These are phyloP conservation scores for Phalacrocorax aristotelis DNA, from an alignment of 2,113 vertebrate genomes.

Conservation along the genomic window DNA sequence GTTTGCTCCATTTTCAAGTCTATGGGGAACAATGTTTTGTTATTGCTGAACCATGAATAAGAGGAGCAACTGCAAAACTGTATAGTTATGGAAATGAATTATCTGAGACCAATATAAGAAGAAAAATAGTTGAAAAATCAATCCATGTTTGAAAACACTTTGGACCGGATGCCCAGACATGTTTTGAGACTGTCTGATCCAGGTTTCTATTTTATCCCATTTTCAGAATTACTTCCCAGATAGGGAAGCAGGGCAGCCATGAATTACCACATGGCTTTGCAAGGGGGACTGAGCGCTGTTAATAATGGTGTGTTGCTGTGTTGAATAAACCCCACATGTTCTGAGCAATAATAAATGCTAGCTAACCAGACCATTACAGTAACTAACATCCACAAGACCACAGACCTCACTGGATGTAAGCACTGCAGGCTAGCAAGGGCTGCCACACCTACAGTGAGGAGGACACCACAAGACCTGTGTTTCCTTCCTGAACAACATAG, in stretches of 20 bases:
- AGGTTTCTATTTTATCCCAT: neutral
- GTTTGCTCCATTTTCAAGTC: neutral
- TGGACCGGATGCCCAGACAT: neutral
- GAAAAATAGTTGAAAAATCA: neutral
- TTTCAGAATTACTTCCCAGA: neutral
- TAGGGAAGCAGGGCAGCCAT: neutral
- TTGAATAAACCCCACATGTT: neutral
- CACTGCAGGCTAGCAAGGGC: neutral
- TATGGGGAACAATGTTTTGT: neutral
- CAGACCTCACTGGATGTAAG: neutral
- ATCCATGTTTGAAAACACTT: neutral
- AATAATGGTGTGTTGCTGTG: fast-evolving
- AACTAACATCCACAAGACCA: neutral
- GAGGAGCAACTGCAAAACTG: neutral
- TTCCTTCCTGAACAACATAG: neutral
- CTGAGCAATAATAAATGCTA: neutral
- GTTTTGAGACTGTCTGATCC: neutral
- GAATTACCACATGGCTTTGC: neutral
- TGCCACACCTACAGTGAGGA: neutral
- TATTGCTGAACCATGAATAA: conserved; percentile 12
- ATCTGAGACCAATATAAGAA: neutral
- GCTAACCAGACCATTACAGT: neutral
- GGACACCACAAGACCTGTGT: neutral
- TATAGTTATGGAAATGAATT: neutral
- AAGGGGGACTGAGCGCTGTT: neutral